A percentile compares a stretch with the other conserved stretches of the same genome.
phyloP scores from a whole-genome alignment of 2,888 invertebrate species.

The Agrilus biguttatus region DNA sequence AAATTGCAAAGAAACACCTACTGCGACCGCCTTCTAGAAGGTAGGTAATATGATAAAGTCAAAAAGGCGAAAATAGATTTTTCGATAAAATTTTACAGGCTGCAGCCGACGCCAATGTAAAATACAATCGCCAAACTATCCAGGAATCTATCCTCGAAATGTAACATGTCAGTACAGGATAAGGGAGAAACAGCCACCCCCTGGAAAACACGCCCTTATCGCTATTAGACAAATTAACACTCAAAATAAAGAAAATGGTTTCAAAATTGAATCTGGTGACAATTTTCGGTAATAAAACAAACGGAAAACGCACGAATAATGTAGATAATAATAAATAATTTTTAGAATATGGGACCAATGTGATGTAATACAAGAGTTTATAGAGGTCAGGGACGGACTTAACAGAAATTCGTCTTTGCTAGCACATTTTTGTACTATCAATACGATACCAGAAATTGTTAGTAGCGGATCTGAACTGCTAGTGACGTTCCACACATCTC shows the following conservation, averaged over 20 bases:
- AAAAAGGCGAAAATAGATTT: too few relatives aligned
- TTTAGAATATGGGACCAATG: constrained; percentile 68
- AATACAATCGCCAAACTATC: constrained; percentile 80
- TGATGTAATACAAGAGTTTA: constrained; percentile 66
- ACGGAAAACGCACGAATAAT: constrained; percentile 33
- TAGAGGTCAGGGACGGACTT: constrained; percentile 69
- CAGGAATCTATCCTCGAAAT: constrained; percentile 78
- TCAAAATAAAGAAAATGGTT: constrained; percentile 50
- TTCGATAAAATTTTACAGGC: constrained; percentile 17
- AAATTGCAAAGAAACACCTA: constrained; percentile 61
- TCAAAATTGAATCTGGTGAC: constrained; percentile 29
- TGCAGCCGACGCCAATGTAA: constrained; percentile 51
- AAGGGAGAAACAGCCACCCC: constrained; percentile 37
- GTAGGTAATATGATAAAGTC: too few relatives aligned
- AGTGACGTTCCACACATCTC: constrained; percentile 67
- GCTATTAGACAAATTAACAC: constrained; percentile 64
- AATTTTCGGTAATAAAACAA: constrained; percentile 61
- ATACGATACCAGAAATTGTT: constrained; percentile 65
- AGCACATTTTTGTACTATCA: constrained; percentile 68
- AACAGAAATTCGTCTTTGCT: constrained; percentile 55
- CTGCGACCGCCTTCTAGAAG: constrained; percentile 67
- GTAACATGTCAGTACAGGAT: constrained; percentile 43
- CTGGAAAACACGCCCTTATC: constrained; percentile 59
- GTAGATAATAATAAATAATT: constrained; percentile 7
- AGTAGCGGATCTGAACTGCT: constrained; percentile 65